A percentile compares a stretch with the other conserved stretches of the same genome.
Evolutionary conservation across 2,113 vertebrate species (phyloP).

Genomic region (Notarius quadriscutis): DNA sequence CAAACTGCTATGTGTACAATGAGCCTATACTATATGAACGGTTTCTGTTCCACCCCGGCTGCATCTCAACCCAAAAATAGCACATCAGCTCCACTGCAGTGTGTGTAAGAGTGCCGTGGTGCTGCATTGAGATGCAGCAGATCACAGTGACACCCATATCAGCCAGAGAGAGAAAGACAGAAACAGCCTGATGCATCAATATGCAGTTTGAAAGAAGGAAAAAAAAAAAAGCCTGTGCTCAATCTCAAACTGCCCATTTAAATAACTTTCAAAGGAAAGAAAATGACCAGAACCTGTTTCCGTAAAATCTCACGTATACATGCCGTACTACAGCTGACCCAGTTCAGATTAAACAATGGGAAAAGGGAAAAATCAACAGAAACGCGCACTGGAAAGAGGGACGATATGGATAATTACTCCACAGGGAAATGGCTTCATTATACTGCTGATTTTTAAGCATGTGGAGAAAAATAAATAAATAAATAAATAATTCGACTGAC

Average conservation of each 20-base stretch:
- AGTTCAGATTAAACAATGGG: constrained; percentile 6
- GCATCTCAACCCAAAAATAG: constrained; percentile 40
- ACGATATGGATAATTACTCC: background rate
- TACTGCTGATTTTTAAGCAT: background rate
- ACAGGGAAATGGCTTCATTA: background rate
- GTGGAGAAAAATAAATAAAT: background rate
- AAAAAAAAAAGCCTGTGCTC: background rate
- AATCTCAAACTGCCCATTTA: background rate
- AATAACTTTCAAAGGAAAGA: background rate
- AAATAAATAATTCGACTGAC: constrained; percentile 66
- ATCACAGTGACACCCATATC: constrained; percentile 8
- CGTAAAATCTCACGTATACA: background rate
- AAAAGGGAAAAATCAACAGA: background rate
- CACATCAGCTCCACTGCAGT: constrained; percentile 31
- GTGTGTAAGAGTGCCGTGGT: background rate
- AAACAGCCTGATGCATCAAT: background rate
- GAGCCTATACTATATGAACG: background rate
- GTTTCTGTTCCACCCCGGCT: background rate
- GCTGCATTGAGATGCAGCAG: constrained; percentile 24
- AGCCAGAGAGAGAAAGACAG: background rate
- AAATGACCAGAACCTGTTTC: background rate
- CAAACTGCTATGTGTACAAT: background rate
- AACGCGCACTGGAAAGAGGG: background rate
- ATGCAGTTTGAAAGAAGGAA: background rate
- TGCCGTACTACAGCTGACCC: background rate